A percentile compares a stretch with the other conserved stretches of the same genome.
phyloP scores from a whole-genome alignment of 2,888 invertebrate species.

The Abrostola tripartita region DNA sequence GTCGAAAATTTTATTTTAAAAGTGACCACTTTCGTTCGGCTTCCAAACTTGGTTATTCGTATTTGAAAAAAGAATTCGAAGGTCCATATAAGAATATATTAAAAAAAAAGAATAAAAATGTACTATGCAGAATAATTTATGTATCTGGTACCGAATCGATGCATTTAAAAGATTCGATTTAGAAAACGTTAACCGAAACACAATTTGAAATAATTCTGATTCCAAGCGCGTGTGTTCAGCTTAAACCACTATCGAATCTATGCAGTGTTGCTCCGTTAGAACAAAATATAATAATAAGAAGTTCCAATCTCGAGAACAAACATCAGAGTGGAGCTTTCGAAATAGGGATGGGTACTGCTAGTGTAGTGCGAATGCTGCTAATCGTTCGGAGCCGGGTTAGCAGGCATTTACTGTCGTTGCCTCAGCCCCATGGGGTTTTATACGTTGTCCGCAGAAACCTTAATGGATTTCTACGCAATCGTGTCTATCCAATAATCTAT shows the following conservation, averaged over 20 bases:
- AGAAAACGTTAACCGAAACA: too few relatives aligned
- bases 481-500: neutral
- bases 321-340: neutral
- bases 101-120: too few relatives aligned
- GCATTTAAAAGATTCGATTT: too few relatives aligned
- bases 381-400: neutral
- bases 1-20: neutral
- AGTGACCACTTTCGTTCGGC: too few relatives aligned
- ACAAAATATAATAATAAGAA: neutral
- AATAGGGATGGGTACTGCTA: neutral
- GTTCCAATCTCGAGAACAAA: neutral
- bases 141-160: too few relatives aligned
- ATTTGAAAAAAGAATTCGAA: too few relatives aligned
- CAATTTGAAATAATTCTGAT: too few relatives aligned
- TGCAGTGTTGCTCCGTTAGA: neutral
- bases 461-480: conserved; percentile 18
- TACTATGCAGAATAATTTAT: too few relatives aligned
- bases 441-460: conserved; percentile 9
- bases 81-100: too few relatives aligned
- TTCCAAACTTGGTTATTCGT: too few relatives aligned
- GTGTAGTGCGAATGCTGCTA: neutral
- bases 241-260: neutral
- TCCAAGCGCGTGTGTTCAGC: too few relatives aligned
- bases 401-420: conserved; percentile 17
- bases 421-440: conserved; percentile 5